Evolutionary conservation across 2,113 vertebrate genomes (phyloP).

Genomic region (Macroglossus sobrinus): DNA sequence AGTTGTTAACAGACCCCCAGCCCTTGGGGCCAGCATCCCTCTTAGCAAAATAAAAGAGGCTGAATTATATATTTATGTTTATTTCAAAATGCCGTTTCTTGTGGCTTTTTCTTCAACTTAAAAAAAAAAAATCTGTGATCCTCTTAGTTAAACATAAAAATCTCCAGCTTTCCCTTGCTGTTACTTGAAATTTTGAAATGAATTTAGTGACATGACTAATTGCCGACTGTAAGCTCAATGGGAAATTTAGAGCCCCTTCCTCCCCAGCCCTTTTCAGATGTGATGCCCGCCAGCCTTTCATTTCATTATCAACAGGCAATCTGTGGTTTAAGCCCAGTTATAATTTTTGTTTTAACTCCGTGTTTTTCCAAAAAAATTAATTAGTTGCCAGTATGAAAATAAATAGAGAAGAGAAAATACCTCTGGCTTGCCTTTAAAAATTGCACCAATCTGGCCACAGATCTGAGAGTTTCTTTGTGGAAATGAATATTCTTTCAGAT

Average conservation of each 20-base stretch:
- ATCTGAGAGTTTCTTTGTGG: not conserved
- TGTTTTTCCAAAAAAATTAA: not conserved
- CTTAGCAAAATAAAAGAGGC: not conserved
- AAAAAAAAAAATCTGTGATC: not conserved
- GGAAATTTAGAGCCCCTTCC: not conserved
- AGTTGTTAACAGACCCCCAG: not conserved
- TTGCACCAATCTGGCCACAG: not conserved
- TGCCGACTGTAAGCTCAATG: not conserved
- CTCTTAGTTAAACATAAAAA: not conserved
- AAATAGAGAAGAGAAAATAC: not conserved
- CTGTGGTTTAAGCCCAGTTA: not conserved
- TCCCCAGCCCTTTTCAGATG: not conserved
- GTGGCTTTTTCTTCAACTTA: not conserved
- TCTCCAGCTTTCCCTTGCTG: not conserved
- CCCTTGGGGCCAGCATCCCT: not conserved
- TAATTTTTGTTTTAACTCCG: not conserved
- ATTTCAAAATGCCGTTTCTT: not conserved
- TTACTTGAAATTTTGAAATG: constrained; percentile 8
- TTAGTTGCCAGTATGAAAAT: not conserved
- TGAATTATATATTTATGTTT: not conserved
- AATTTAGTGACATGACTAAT: not conserved
- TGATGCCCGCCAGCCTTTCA: not conserved
- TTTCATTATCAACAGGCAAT: not conserved
- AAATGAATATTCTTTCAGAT: not conserved
- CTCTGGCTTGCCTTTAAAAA: constrained; percentile 15